phyloP scores from a whole-genome alignment of 1,140 invertebrate genomes.

The Drosophila neocordata region DNA sequence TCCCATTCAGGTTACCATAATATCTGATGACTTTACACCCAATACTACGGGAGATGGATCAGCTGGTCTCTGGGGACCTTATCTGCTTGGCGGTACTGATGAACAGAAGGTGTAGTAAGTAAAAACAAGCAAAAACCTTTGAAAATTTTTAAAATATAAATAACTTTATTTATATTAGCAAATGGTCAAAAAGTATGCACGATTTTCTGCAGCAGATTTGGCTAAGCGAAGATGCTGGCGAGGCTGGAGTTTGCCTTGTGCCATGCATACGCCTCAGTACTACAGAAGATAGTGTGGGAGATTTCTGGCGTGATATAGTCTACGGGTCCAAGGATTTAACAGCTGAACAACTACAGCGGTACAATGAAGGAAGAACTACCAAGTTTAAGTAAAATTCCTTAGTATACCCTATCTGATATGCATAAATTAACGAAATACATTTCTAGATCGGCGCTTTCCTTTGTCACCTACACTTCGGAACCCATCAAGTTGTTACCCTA shows the following conservation, averaged over 20 bases:
- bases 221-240: slow-evolving; percentile 84
- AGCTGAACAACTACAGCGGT: slow-evolving; percentile 83
- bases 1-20: slow-evolving; percentile 85
- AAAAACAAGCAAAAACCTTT: no score
- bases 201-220: slow-evolving; percentile 86
- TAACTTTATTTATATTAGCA: slow-evolving; percentile 60
- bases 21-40: slow-evolving; percentile 87
- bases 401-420: not conserved
- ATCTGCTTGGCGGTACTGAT: slow-evolving; percentile 86
- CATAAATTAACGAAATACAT: not conserved
- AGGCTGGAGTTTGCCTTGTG: slow-evolving; percentile 85
- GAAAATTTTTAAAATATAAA: not conserved
- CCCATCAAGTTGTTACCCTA: slow-evolving; percentile 85
- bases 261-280: slow-evolving; percentile 84
- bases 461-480: slow-evolving; percentile 86
- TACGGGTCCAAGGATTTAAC: slow-evolving; percentile 85
- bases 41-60: slow-evolving; percentile 90
- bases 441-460: slow-evolving; percentile 85
- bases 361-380: slow-evolving; percentile 82
- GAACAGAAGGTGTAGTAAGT: slow-evolving; percentile 85
- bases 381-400: slow-evolving; percentile 84
- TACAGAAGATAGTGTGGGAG: slow-evolving; percentile 51
- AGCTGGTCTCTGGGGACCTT: slow-evolving; percentile 90
- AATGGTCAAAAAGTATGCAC: slow-evolving; percentile 87
- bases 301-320: slow-evolving; percentile 84